Evolutionary conservation across 2,888 invertebrate genomes (phyloP).

Genomic region (Tiphia femorata): DNA sequence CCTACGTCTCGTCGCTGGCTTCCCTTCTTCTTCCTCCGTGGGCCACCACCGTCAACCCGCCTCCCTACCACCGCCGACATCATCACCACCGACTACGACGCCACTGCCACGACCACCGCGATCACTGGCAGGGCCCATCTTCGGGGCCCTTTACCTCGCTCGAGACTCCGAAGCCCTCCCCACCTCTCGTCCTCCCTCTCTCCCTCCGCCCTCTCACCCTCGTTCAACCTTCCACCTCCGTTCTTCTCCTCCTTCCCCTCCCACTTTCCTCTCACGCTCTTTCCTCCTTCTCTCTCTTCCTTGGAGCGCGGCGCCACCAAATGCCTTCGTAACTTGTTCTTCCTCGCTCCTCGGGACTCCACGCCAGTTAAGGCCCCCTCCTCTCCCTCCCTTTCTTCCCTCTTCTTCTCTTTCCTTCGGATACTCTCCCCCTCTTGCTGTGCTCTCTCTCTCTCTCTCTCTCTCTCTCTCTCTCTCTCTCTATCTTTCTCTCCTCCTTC

Average conservation of each 20-base stretch:
- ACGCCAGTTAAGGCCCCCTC: no score
- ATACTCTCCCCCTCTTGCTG: no score
- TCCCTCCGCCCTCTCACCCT: not conserved
- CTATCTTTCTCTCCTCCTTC: not conserved
- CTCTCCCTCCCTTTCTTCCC: conserved; percentile 4
- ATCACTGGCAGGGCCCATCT: conserved; percentile 45
- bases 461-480: conserved; percentile 4
- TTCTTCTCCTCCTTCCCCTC: no score
- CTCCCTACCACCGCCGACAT: conserved; percentile 17
- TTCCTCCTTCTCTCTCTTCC: conserved; percentile 9
- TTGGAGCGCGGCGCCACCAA: conserved; percentile 44
- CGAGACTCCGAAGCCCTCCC: conserved; percentile 19
- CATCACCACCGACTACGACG: conserved; percentile 14
- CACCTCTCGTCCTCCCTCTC: conserved; percentile 5
- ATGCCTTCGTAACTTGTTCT: conserved; percentile 36
- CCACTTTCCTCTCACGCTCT: conserved; percentile 8
- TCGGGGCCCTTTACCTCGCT: conserved; percentile 50
- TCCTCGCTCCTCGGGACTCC: conserved; percentile 18
- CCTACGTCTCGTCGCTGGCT: conserved; percentile 19
- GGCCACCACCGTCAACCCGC: conserved; percentile 37
- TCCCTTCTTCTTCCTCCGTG: conserved; percentile 27
- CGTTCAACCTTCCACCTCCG: conserved; percentile 24
- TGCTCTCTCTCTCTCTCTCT: conserved; percentile 11
- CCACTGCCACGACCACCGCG: conserved; percentile 10
- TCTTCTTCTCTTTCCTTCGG: not conserved